Percentiles rank a stretch among this genome's conserved stretches.
These are phyloP conservation scores for Caenorhabditis uteleia DNA, from an alignment of 2,888 invertebrate species.

Conservation along the genomic window DNA sequence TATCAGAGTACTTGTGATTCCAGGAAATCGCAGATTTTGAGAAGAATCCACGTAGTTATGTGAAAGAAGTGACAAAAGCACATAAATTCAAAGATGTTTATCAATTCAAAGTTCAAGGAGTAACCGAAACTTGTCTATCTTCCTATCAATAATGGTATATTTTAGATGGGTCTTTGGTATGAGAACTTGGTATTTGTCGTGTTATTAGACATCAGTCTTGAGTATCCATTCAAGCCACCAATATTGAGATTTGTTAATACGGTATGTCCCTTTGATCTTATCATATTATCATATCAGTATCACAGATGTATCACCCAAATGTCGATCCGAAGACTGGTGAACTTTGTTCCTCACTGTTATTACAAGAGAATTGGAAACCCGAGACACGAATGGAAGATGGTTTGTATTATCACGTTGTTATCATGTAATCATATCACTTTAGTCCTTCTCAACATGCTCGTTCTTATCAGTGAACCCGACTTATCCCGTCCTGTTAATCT, in stretches of 20 bases:
- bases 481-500: conserved; percentile 34
- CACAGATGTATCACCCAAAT: conserved; percentile 31
- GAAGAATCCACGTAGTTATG: conserved; percentile 4
- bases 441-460: conserved; percentile 26
- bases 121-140: not conserved
- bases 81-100: conserved; percentile 13
- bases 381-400: conserved; percentile 36
- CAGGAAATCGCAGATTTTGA: conserved; percentile 23
- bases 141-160: not conserved
- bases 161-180: conserved; percentile 14
- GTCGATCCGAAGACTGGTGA: conserved; percentile 20
- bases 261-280: not conserved
- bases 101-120: conserved; percentile 23
- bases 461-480: conserved; percentile 33
- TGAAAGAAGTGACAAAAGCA: conserved; percentile 1
- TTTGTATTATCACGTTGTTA: not conserved
- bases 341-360: conserved; percentile 25
- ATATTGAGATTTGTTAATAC: conserved; percentile 17
- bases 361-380: conserved; percentile 35
- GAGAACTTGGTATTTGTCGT: conserved; percentile 17
- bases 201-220: conserved; percentile 17
- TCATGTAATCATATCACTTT: no score
- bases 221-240: conserved; percentile 35
- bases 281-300: no score
- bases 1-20: no score